Conservation (phyloP, 2,888 invertebrate genomes). For the Tenodera sinensis region DNA sequence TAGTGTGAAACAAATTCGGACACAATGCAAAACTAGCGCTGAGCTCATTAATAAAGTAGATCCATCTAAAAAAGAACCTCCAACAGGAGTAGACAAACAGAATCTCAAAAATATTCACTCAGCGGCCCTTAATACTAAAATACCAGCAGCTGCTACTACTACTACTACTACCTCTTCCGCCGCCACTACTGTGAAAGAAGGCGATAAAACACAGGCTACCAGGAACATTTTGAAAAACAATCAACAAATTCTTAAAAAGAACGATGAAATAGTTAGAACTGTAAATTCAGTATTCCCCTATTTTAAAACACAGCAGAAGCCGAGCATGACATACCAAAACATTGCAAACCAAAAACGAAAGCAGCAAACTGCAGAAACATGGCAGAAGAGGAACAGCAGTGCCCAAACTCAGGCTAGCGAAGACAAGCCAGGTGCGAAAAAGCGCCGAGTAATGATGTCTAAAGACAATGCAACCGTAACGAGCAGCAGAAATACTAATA, state of each 20-base stretch:
- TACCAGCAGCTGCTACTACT: neutral
- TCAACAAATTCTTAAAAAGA: constrained; percentile 27
- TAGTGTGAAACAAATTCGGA: neutral
- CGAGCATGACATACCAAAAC: neutral
- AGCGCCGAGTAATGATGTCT: neutral
- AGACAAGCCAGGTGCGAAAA: neutral
- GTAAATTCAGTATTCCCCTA: neutral
- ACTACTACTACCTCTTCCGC: neutral
- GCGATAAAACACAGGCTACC: neutral
- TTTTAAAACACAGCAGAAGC: neutral
- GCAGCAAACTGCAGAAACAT: neutral
- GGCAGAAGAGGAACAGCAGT: neutral
- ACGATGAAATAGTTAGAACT: constrained; percentile 23
- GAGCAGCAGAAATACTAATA: neutral
- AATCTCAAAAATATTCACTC: neutral
- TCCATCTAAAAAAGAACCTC: neutral
- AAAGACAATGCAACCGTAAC: neutral
- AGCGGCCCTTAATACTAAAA: too few species aligned
- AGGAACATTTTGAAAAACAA: constrained; percentile 12
- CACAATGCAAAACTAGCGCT: neutral
- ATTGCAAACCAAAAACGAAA: neutral
- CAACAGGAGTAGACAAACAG: neutral
- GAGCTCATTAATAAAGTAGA: neutral
- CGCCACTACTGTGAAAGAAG: neutral
- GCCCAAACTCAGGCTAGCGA: neutral